Evolutionary conservation across 2,113 vertebrate genomes (phyloP), one percentile per base, ranked within the genome.

Genomic region (Tragelaphus scriptus): DNA sequence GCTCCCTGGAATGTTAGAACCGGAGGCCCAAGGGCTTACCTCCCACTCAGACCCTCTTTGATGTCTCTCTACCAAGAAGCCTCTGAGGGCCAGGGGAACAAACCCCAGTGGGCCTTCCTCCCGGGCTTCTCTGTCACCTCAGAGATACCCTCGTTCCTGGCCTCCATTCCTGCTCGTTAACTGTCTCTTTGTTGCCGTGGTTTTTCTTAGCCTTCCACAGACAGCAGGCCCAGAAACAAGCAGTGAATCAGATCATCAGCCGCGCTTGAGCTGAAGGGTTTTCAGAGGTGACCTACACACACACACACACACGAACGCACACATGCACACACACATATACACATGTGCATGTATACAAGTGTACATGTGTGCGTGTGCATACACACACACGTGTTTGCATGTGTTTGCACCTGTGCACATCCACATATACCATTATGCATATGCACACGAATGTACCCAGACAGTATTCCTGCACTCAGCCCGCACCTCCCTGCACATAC

Each of bases 151-250:
- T 0, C 1, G 81, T 32, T 30, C 56, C 85, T 25, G 55, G 58
- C 40, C 49, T 51, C 26, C 2, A 13, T 2, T 59, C 59, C 55
- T 2, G 55, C 49, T 68, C 36, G 4, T 28, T 88, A 30, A 79
- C 16, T 10, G 21, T 5, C 58, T 59, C 49, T 40, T 89, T 28
- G 85, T 89, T 95, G 91, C 91, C 82, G 30, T 68, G 85, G 95
- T 86, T 92, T 92, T 65, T 26, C 94, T 58, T 58, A 95, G 56
- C 49, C 65, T 91, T 85, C 56, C 26, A 26, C 26, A 49, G 36
- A 81, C 3, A 65, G 11, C 59, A 53, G 75, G 7, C 53, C 85
- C 86, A 88, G 91, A 94, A 90, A 87, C 11, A 51, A 51, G 49
- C 36, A 59, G 25, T 4, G 5, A 91, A 19, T 75, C 32, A 23